Conservation (phyloP, 2,113 vertebrate genomes). For the Crotalus horridus region DNA sequence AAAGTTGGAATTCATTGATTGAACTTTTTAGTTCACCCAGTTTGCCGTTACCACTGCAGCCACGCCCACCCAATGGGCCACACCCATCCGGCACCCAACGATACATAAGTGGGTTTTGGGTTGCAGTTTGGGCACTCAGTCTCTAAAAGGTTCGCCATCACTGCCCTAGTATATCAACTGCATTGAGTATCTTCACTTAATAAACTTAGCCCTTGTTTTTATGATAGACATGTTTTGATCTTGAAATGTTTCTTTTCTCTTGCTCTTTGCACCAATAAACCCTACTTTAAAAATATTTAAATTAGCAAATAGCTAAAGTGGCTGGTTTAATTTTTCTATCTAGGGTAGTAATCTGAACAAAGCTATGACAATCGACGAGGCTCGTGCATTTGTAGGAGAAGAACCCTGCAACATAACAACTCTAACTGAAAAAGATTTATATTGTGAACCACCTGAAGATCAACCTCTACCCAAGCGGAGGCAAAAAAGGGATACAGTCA, state of each 20-base stretch:
- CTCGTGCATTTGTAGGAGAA: slow-evolving; percentile 86
- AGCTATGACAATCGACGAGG: slow-evolving; percentile 88
- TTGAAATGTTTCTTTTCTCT: not conserved
- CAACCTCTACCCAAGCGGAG: slow-evolving; percentile 79
- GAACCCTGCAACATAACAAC: slow-evolving; percentile 83
- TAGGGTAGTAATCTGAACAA: slow-evolving; percentile 88
- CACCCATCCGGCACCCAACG: no score
- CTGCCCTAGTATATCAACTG: not conserved
- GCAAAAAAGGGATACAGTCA: slow-evolving; percentile 83
- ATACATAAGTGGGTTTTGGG: no score
- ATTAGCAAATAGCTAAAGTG: not conserved
- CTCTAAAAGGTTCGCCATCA: no score
- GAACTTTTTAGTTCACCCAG: no score
- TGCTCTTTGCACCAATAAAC: not conserved
- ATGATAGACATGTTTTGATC: not conserved
- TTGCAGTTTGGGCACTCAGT: no score
- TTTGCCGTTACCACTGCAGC: no score
- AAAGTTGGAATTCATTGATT: no score
- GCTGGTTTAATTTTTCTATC: slow-evolving; percentile 45
- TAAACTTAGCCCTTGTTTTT: not conserved
- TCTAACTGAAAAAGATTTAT: slow-evolving; percentile 85
- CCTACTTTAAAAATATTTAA: not conserved
- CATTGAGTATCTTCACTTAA: slow-evolving; percentile 5
- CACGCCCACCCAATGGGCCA: no score
- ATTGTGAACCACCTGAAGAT: slow-evolving; percentile 82